Conservation (phyloP, 2,797 vertebrate genomes). For the Poeciliopsis gracilis region DNA sequence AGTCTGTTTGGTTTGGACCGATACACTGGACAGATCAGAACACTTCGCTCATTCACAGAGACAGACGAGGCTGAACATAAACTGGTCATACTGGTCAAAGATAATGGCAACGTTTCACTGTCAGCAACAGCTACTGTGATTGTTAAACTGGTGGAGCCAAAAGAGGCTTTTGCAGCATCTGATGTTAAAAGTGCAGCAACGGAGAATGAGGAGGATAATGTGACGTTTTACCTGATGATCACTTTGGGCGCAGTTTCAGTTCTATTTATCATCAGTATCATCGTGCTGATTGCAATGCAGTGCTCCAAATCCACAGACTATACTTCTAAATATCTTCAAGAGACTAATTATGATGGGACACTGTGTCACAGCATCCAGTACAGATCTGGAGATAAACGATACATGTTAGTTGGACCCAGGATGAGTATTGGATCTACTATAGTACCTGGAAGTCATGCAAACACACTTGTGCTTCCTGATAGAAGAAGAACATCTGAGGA, state of each 20-base stretch:
- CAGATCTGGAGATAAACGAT: slow-evolving; percentile 71
- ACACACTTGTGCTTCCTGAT: slow-evolving; percentile 4
- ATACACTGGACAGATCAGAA: too few relatives aligned
- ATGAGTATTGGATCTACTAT: slow-evolving; percentile 40
- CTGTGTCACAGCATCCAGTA: slow-evolving; percentile 73
- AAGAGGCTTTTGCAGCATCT: slow-evolving; percentile 58
- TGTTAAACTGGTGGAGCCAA: slow-evolving; percentile 55
- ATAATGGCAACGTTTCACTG: too few relatives aligned
- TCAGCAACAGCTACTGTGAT: too few relatives aligned
- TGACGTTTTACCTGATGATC: slow-evolving; percentile 19
- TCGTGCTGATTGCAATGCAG: slow-evolving; percentile 55
- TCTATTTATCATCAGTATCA: slow-evolving; percentile 32
- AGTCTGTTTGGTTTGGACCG: too few relatives aligned
- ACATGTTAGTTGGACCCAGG: slow-evolving; percentile 48
- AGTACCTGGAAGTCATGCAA: slow-evolving; percentile 6
- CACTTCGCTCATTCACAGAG: too few relatives aligned
- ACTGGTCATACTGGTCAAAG: too few relatives aligned
- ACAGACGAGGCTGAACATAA: too few relatives aligned
- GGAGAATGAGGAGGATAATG: background rate
- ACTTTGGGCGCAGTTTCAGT: slow-evolving; percentile 61
- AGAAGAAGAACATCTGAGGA: background rate
- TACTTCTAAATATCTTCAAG: slow-evolving; percentile 57
- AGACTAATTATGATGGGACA: slow-evolving; percentile 62
- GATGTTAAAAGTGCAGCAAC: slow-evolving; percentile 50
- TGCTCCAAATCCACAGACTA: slow-evolving; percentile 49